Evolutionary conservation across 2,888 invertebrate species (phyloP), one percentile per base, ranked within the genome.

Genomic region (Melinopterus prodromus): DNA sequence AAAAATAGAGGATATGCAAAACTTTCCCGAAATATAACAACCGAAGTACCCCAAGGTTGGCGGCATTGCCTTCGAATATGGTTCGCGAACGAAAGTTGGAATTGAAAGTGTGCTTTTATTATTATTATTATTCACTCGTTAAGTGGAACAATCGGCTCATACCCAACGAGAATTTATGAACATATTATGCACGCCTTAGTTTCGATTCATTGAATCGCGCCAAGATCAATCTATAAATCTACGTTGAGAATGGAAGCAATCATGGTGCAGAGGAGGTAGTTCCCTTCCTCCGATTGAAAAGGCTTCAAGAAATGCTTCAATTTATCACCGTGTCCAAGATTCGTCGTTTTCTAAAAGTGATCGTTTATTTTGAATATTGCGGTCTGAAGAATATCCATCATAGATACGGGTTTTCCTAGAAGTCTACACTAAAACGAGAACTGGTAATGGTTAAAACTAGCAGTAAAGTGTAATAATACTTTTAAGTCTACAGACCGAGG

Each of bases 1-100:
- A 53, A 53, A 53, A 53, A 53, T 53, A 53, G 53, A 53, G 53
- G 53, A 53, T 53, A 53, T 53, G 53, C 53, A 53, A 53, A 53
- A 53, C 53, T 53, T 53, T 53, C 53, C 53, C 53, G 53, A 53
- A 53, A 53, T 53, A 53, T 53, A 53, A 53, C 53, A 53, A 53
- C 53, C 53, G 53, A 12, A 53, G 53, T 53, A 53, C 53, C 53
- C 53, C 53, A 53, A 53, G 53, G 53, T 53, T 53, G 53, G 53
- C 53, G 53, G 53, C 12, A 53, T 53, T 53, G 53, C 53, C 53
- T 53, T 53, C 53, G 53, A 53, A 53, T 53, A 53, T 53, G 53
- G 53, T 53, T 53, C 53, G 53, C 53, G 53, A 12, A 53, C 53
- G 53, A 53, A 53, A 53, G 53, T 53, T 53, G 53, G 53, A 53